A percentile compares a stretch with the other conserved stretches of the same genome.
Conservation (phyloP, 2,888 invertebrate species). For the Tetramorium bicarinatum region DNA sequence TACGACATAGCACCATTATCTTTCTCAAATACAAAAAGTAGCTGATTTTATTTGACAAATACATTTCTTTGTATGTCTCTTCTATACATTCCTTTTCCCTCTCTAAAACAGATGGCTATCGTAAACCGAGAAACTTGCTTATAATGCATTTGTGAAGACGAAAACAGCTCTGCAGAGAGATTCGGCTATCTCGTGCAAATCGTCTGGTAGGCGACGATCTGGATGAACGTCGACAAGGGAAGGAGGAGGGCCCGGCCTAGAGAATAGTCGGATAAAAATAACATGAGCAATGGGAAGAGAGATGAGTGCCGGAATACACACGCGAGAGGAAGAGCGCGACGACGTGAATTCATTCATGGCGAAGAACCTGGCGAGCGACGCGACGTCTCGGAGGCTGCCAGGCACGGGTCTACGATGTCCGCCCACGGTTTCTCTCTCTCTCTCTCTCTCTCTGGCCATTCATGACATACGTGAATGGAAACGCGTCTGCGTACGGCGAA, state of each 20-base stretch:
- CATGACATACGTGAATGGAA: conserved; percentile 76
- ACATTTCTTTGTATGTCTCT: neutral
- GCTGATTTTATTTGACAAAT: conserved; percentile 30
- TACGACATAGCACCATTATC: neutral
- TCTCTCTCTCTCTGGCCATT: conserved; percentile 75
- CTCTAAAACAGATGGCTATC: neutral
- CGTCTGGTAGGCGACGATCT: conserved; percentile 32
- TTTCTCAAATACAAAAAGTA: neutral
- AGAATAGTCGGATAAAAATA: conserved; percentile 41
- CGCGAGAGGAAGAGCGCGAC: conserved; percentile 32
- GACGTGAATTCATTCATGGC: conserved; percentile 81
- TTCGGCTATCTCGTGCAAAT: conserved; percentile 54
- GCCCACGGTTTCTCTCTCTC: conserved; percentile 76
- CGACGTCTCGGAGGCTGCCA: conserved; percentile 49
- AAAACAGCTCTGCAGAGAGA: conserved; percentile 40
- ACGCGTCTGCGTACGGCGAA: conserved; percentile 70
- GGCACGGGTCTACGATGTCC: conserved; percentile 73
- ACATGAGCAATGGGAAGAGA: conserved; percentile 1
- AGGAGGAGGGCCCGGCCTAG: neutral
- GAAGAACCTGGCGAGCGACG: conserved; percentile 68
- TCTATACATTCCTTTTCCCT: neutral
- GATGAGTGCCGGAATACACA: conserved; percentile 39
- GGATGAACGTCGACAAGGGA: neutral
- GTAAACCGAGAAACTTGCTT: neutral
- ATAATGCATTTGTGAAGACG: conserved; percentile 27